Base-by-base conservation (phyloP, 1,140 invertebrate genomes). In the Zaprionus kolodkinae region DNA sequence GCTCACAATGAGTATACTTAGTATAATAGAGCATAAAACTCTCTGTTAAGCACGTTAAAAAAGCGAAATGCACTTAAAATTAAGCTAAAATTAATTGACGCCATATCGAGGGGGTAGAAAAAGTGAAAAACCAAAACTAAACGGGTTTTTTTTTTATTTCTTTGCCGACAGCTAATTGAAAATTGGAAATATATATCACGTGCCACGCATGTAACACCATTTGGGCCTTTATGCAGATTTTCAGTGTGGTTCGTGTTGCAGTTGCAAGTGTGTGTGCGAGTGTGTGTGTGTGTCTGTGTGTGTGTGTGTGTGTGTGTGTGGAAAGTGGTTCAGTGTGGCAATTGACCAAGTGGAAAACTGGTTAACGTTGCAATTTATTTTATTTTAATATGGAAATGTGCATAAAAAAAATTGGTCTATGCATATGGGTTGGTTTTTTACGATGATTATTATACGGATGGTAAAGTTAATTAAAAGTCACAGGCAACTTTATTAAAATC, bases 11-110 rank as follows among this genome's bases (percentile, higher is more conserved):
- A 6, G 1, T 50, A 10, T 21, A 12, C n/a, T 57, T 40, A 62
- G 45, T 60, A 62, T 36, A 56, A 12, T 60, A 30, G 59, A 62
- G 60, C 55, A 66, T 43, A 50, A 7, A 69, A 35, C 54, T n/a
- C n/a, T 45, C 33, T 12, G 57, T 30, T 63, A 33, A 35, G 57
- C 25, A 12, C 70, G 27, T 35, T 6, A 25, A 59, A 69, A 72
- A 76, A 79, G 66, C 59, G 63, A 27, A 48, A 62, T 38, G 72
- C 72, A 79, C 45, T 77, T 84, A 68, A 81, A 84, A 79, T 86
- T 79, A 88, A 89, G 78, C 78, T 59, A 72, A 88, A 83, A 87
- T 87, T 80, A 88, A 87, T 83, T 87, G 83, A 65, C 56, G 60
- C 3, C 65, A 36, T 35, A 40, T 27, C 27, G 43, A 12, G 11